phyloP scores from a whole-genome alignment of 1,140 invertebrate species.

The Notospermus geniculatus region DNA sequence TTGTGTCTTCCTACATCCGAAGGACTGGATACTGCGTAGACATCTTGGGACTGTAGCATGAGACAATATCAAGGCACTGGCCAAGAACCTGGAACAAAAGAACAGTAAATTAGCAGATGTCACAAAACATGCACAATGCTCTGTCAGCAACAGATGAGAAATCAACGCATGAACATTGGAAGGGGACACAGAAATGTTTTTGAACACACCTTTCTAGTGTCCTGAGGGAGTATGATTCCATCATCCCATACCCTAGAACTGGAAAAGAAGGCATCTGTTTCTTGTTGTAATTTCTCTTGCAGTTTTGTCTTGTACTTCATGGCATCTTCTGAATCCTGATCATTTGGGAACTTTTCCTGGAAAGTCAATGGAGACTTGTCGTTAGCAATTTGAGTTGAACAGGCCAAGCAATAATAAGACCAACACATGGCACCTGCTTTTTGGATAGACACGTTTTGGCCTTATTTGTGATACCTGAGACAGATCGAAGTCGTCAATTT shows the following conservation, averaged over 20 bases:
- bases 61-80: conserved; percentile 29
- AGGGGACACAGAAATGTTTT: neutral
- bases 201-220: conserved; percentile 74
- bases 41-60: conserved; percentile 21
- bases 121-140: too few relatives aligned
- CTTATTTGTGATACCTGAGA: too few relatives aligned
- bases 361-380: conserved; percentile 45
- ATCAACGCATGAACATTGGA: too few relatives aligned
- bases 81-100: conserved; percentile 24
- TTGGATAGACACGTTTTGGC: too few relatives aligned
- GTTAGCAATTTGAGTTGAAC: too few relatives aligned
- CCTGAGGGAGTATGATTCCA: conserved; percentile 87
- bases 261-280: conserved; percentile 13
- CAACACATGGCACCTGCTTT: too few relatives aligned
- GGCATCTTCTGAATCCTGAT: neutral
- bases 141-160: too few relatives aligned
- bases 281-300: neutral
- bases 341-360: neutral
- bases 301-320: conserved; percentile 63
- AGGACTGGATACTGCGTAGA: conserved; percentile 24
- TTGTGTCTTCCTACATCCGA: conserved; percentile 34
- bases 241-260: conserved; percentile 84
- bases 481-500: too few relatives aligned
- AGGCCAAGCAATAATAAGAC: too few relatives aligned
- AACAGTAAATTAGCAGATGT: too few relatives aligned